A percentile compares a stretch with the other conserved stretches of the same genome.
Conservation (phyloP, 2,113 vertebrate genomes). For the Quiscalus mexicanus region DNA sequence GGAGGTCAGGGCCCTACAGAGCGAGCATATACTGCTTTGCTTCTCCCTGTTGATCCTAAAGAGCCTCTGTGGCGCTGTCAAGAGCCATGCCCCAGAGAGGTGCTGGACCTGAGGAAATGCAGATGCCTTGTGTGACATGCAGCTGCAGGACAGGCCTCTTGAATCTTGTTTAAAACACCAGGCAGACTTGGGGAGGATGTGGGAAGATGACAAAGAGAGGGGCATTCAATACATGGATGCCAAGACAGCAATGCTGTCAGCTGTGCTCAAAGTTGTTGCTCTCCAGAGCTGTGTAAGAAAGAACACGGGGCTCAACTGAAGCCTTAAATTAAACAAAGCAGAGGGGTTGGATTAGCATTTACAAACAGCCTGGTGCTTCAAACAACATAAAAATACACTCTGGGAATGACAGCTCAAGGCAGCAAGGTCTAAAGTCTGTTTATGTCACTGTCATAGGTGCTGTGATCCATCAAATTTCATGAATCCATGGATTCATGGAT, state of each 20-base stretch:
- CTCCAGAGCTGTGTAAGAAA: conserved; percentile 28
- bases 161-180: neutral
- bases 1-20: neutral
- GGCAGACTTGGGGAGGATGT: neutral
- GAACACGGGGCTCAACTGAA: neutral
- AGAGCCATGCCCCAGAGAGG: neutral
- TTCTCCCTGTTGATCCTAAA: neutral
- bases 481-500: neutral
- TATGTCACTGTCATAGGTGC: neutral
- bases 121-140: neutral
- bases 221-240: neutral
- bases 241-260: conserved; percentile 26
- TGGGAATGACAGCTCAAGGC: neutral
- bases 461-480: neutral
- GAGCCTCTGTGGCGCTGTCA: neutral
- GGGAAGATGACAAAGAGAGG: neutral
- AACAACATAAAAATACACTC: neutral
- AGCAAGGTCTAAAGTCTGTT: neutral
- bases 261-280: conserved; percentile 6
- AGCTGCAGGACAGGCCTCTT: neutral
- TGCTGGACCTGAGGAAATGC: neutral
- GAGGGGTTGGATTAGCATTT: neutral
- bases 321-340: conserved; percentile 40
- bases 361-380: neutral
- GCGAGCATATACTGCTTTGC: neutral